Evolutionary conservation across 2,888 invertebrate genomes (phyloP), one percentile per base, ranked within the genome.

Genomic region (Spilarctia lutea): DNA sequence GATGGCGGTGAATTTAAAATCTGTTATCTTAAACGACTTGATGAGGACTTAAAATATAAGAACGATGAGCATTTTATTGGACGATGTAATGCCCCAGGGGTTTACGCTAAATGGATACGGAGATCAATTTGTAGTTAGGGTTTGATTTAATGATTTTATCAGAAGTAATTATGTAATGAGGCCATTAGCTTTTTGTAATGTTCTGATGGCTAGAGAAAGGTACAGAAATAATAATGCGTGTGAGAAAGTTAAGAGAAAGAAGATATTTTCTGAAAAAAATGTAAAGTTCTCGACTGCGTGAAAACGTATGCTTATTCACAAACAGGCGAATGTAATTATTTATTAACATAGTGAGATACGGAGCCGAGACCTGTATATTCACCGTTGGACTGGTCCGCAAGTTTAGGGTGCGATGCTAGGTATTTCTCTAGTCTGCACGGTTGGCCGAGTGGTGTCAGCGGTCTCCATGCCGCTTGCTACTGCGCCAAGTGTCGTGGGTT

Each of bases 1-100:
- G 42, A 48, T 11, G 52, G 39, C 30, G 30, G 76, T 72, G 68
- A 65, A 76, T 77, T 75, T 76, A 35, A 56, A 71, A 63, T 35
- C 30, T 69, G 52, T 35, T 65, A 52, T 73, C 69, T 73, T 45
- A 45, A 30, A 30, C 67, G 30, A 42, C n/a, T 60, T 73, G 68
- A 65, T 63, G 63, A 35, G 33, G 20, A 27, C 27, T 66, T 72
- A 66, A 72, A 45, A 65, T 73, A 45, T 16, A 24, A 24, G 33
- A 27, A n/a, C 45, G 73, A 63, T 48, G 63, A 63, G 45, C 30
- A 48, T 68, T 73, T 73, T 60, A 65, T 68, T 63, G 65, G n/a
- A 27, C 35, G 63, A 68, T 66, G n/a, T 24, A 39, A 35, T n/a
- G 65, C 65, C 65, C 18, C 30, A 18, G 42, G 72, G 35, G 39